phyloP scores from a whole-genome alignment of 2,888 invertebrate species.

The Chelonus formosanus region DNA sequence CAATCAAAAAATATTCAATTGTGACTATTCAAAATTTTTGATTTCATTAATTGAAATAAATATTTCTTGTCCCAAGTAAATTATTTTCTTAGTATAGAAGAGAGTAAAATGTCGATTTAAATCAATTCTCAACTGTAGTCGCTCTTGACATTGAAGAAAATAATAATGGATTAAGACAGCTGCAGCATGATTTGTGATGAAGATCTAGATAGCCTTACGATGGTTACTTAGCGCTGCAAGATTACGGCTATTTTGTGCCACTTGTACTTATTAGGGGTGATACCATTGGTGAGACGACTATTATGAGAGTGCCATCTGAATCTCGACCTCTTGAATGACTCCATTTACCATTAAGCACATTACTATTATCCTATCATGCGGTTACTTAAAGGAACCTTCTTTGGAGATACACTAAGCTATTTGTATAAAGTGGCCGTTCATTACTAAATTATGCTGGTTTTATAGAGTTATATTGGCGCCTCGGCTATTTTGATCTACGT shows the following conservation, averaged over 20 bases:
- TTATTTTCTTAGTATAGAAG: too few relatives aligned
- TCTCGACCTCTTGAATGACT: slow-evolving; percentile 64
- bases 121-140: too few relatives aligned
- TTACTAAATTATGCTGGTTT: slow-evolving; percentile 64
- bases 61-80: too few relatives aligned
- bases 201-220: slow-evolving; percentile 12
- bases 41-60: too few relatives aligned
- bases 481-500: slow-evolving; percentile 3
- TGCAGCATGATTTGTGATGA: background rate
- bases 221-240: slow-evolving; percentile 37
- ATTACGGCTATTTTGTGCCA: slow-evolving; percentile 65
- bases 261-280: slow-evolving; percentile 65
- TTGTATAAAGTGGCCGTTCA: slow-evolving; percentile 64
- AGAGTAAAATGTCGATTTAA: too few relatives aligned
- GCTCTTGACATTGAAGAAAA: slow-evolving; percentile 10
- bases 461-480: slow-evolving; percentile 56
- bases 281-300: slow-evolving; percentile 58
- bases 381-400: slow-evolving; percentile 47
- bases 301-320: slow-evolving; percentile 64
- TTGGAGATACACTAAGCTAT: slow-evolving; percentile 61
- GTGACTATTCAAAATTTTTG: too few relatives aligned
- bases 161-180: slow-evolving; percentile 32
- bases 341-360: slow-evolving; percentile 66
- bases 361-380: slow-evolving; percentile 65
- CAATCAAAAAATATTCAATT: too few relatives aligned